Evolutionary conservation across 2,797 vertebrate genomes (phyloP).

Genomic region (Phoebastria nigripes): DNA sequence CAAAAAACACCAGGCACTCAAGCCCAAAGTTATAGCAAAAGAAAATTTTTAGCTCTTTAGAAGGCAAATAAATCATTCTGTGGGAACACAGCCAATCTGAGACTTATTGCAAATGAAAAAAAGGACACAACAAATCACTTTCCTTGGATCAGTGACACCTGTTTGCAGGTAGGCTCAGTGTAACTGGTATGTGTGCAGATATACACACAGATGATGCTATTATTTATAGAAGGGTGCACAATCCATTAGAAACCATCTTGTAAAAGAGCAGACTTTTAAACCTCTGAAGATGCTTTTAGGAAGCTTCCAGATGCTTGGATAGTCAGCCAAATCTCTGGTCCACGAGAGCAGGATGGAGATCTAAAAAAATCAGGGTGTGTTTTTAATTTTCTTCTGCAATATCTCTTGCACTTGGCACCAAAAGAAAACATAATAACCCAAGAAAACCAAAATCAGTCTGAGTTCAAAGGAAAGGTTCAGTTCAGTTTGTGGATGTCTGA

Average conservation of each 20-base stretch:
- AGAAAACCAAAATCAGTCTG: background rate
- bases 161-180: background rate
- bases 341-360: background rate
- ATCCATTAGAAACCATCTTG: background rate
- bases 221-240: background rate
- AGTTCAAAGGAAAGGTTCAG: slow-evolving; percentile 6
- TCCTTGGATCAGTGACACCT: background rate
- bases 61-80: background rate
- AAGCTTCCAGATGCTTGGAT: slow-evolving; percentile 28
- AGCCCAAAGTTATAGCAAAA: background rate
- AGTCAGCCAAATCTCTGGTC: slow-evolving; percentile 28
- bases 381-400: slow-evolving; percentile 36
- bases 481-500: background rate
- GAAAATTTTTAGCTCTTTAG: background rate
- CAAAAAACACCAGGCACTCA: background rate
- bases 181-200: background rate
- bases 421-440: background rate
- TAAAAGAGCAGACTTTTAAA: background rate
- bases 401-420: background rate
- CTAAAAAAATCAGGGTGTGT: background rate
- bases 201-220: background rate
- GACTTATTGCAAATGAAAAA: background rate
- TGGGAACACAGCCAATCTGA: background rate
- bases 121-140: background rate
- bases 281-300: background rate